These are phyloP conservation scores for Plectrocnemia conspersa DNA, from an alignment of 1,140 invertebrate genomes.

Conservation along the genomic window DNA sequence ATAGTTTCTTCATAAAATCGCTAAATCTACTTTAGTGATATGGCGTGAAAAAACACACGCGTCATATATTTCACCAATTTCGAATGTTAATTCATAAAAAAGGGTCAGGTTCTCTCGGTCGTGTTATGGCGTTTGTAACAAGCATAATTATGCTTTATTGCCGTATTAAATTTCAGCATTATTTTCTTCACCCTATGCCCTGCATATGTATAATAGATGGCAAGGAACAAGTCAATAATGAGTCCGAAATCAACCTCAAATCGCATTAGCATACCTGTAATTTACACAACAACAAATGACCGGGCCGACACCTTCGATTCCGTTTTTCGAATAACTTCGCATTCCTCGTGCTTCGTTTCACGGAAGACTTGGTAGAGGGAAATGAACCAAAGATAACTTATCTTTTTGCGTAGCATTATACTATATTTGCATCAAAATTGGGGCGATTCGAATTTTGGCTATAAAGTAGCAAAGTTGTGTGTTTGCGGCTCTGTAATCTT, in stretches of 20 bases:
- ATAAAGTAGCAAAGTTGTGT: neutral
- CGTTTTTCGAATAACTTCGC: too few relatives aligned
- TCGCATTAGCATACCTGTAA: slow-evolving; percentile 24
- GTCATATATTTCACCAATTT: too few relatives aligned
- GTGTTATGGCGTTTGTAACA: slow-evolving; percentile 21
- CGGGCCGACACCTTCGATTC: slow-evolving; percentile 6
- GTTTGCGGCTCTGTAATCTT: neutral
- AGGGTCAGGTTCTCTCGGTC: neutral
- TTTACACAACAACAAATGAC: slow-evolving; percentile 16
- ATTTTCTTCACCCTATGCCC: slow-evolving; percentile 16
- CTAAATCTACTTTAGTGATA: too few relatives aligned
- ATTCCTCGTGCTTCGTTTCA: too few relatives aligned
- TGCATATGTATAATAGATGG: neutral
- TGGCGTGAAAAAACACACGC: too few relatives aligned
- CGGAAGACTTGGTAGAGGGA: too few relatives aligned
- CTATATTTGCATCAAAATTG: too few relatives aligned
- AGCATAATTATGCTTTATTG: slow-evolving; percentile 30
- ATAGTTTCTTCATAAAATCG: too few relatives aligned
- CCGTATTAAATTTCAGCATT: slow-evolving; percentile 27
- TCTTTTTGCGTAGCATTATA: too few relatives aligned
- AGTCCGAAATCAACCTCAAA: slow-evolving; percentile 19
- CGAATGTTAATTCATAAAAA: slow-evolving; percentile 1
- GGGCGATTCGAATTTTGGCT: neutral
- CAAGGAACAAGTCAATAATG: slow-evolving; percentile 11
- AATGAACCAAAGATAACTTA: too few relatives aligned